Evolutionary conservation across 2,888 invertebrate genomes (phyloP).

Genomic region (Acronicta psi): DNA sequence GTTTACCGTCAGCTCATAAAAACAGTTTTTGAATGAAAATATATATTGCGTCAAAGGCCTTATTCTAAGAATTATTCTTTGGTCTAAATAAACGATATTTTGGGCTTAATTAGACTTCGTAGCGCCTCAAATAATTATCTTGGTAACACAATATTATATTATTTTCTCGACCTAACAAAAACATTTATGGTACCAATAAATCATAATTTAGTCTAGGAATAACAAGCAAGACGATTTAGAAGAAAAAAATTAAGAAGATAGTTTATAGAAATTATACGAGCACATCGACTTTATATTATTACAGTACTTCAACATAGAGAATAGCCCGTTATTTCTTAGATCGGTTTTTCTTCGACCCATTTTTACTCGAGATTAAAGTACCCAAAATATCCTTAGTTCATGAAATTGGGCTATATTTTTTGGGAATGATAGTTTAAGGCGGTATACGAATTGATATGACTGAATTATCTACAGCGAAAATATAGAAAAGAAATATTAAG

Average conservation of each 20-base stretch:
- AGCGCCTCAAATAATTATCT: conserved; percentile 50
- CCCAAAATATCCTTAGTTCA: conserved; percentile 53
- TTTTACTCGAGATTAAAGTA: conserved; percentile 54
- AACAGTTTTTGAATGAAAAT: background rate
- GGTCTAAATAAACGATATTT: conserved; percentile 33
- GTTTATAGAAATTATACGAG: conserved; percentile 28
- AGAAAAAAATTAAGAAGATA: conserved; percentile 38
- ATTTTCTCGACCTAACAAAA: conserved; percentile 40
- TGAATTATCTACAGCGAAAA: conserved; percentile 32
- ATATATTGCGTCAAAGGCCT: conserved; percentile 12
- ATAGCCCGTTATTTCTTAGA: conserved; percentile 43
- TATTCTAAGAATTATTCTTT: conserved; percentile 18
- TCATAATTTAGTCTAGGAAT: conserved; percentile 31
- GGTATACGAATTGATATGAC: conserved; percentile 46
- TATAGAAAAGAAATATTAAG: conserved; percentile 14
- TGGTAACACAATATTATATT: conserved; percentile 44
- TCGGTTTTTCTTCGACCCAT: conserved; percentile 49
- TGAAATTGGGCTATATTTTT: conserved; percentile 54
- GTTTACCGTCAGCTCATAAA: no score
- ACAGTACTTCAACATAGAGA: conserved; percentile 18
- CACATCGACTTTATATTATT: conserved; percentile 30
- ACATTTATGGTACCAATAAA: conserved; percentile 46
- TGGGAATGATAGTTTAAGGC: conserved; percentile 48
- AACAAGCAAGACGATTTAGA: conserved; percentile 37
- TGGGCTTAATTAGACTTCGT: conserved; percentile 46